Base-by-base conservation (phyloP, 2,797 vertebrate genomes). In the Eulemur rubriventer region DNA sequence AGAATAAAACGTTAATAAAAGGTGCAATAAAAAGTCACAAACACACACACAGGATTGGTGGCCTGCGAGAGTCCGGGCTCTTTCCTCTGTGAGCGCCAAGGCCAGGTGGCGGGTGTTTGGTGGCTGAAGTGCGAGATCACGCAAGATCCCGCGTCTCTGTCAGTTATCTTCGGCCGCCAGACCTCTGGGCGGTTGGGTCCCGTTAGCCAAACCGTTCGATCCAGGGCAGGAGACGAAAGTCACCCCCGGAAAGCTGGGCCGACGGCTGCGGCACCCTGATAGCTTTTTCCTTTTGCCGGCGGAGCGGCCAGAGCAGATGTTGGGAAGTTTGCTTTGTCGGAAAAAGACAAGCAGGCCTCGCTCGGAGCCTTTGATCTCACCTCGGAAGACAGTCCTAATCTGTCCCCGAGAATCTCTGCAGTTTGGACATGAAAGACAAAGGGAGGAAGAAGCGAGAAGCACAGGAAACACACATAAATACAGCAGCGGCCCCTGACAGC, bases 291-390 rank as follows among this genome's bases (percentile, higher is more conserved):
- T 76, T 52, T 17, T 30, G 12, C 24, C 75, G 5, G 95, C 61
- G 33, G 50, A 67, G 95, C 9, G 24, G 95, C 75, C 93, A 46
- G 91, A 96, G 81, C 97, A 97, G 97, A 98, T 94, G 97, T 48
- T 70, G 93, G 96, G 96, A 98, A 97, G 96, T 96, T 97, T 67
- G 69, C 78, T 65, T 83, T 92, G 85, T 87, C 82, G 90, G 96
- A 67, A 94, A 97, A 95, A 97, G 94, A 59, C 95, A 76, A 93
- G 78, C 70, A 78, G 91, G 84, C 95, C 92, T 97, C 82, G 46
- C 61, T 30, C 86, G 55, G 73, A 50, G 86, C 84, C 96, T 99
- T 99, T 98, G 98, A 99, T 98, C 98, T 98, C 96, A 93, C 97
- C 89, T 97, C 46, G 43, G 87, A 98, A 96, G 97, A 96, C 97